Evolutionary conservation across 2,113 vertebrate genomes (phyloP), one percentile per base, ranked within the genome.

Genomic region (Micromys minutus): DNA sequence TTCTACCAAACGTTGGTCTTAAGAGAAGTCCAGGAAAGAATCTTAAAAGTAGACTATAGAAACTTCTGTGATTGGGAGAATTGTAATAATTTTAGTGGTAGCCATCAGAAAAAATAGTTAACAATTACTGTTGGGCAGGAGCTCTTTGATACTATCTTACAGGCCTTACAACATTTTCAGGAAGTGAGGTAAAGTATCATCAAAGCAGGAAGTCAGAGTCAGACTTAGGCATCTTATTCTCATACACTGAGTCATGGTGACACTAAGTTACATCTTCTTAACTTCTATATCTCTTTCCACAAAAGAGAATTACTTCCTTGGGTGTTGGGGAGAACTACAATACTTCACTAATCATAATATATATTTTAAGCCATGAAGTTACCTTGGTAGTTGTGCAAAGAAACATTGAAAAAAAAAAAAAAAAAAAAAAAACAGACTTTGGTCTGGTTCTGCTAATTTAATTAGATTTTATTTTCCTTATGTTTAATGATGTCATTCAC

Each of bases 151-250:
- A 31, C 0, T 71, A 34, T 86, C 50, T 79, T 24, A 31, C 21
- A 95, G 81, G 80, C 36, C 72, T 97, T 88, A 61, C 81, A 76
- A 57, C 91, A 94, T 86, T 76, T 90, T 74, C 96, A 96, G 97
- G 96, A 97, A 97, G 92, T 90, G 95, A 96, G 52, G 59, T 87
- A 65, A 47, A 71, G 52, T 81, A 3, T 95, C 69, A 79, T 79
- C 83, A 74, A 87, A 96, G 90, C 59, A 92, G 96, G 97, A 97
- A 97, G 86, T 97, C 85, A 95, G 95, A 97, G 85, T 95, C 97
- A 97, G 91, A 61, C n/a, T 94, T 94, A 92, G 87, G 83, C 69
- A 65, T 95, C 93, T 93, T 63, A 86, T 90, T 92, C 72, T 93
- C 72, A 19, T 47, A 71, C 84, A 86, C 81, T 97, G 96, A 96